phyloP scores from a whole-genome alignment of 2,797 vertebrate genomes.

The Allobates femoralis region DNA sequence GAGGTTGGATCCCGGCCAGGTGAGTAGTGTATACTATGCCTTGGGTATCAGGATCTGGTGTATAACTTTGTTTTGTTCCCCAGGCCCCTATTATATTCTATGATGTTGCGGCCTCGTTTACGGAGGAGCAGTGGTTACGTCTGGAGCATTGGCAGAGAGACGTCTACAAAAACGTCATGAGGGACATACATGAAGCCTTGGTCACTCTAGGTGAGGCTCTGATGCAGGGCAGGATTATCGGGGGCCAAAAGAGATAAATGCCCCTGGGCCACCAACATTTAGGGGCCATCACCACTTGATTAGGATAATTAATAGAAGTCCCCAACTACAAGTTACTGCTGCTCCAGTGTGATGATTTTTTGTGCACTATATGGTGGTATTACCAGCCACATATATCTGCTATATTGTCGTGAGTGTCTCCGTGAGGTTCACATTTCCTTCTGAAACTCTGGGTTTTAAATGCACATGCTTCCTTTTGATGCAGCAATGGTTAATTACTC shows the following conservation, averaged over 20 bases:
- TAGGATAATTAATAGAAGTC: not conserved
- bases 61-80: not conserved
- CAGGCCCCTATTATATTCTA: constrained; percentile 41
- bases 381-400: not conserved
- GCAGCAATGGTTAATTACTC: too few relatives aligned
- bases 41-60: not conserved
- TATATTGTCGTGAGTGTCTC: too few relatives aligned
- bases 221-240: too few relatives aligned
- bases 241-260: not conserved
- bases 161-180: constrained; percentile 49
- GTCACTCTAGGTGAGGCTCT: constrained; percentile 12
- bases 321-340: not conserved
- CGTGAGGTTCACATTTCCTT: too few relatives aligned
- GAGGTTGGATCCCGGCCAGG: too few relatives aligned
- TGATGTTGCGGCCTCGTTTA: constrained; percentile 53
- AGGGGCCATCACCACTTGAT: not conserved
- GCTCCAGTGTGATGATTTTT: not conserved
- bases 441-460: too few relatives aligned
- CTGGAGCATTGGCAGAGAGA: constrained; percentile 41
- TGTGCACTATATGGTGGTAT: not conserved
- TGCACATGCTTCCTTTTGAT: too few relatives aligned
- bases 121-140: constrained; percentile 45
- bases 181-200: constrained; percentile 41
- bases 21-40: not conserved
- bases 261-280: not conserved